These are phyloP conservation scores for Onychomys arenicola DNA, from an alignment of 2,797 vertebrate genomes.

Conservation along the genomic window DNA sequence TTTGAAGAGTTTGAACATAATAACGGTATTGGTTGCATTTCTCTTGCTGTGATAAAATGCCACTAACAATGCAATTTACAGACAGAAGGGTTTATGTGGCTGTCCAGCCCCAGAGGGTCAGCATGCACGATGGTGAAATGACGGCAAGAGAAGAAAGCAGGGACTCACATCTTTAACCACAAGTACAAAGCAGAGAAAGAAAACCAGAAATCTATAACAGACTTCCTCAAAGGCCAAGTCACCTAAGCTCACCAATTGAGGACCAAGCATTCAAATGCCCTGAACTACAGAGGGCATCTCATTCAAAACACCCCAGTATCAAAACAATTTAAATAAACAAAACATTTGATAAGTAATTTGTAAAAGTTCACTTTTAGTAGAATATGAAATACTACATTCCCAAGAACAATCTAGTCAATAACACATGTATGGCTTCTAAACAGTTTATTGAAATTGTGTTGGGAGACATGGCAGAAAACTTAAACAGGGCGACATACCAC, in stretches of 20 bases:
- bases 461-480: neutral
- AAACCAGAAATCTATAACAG: neutral
- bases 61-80: neutral
- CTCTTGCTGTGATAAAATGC: neutral
- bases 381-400: neutral
- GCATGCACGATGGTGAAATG: neutral
- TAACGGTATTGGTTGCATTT: neutral
- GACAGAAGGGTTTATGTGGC: neutral
- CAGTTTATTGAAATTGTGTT: neutral
- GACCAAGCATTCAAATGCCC: neutral
- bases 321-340: neutral
- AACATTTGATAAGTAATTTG: neutral
- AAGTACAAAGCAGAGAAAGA: neutral
- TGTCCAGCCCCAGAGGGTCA: neutral
- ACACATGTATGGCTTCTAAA: neutral
- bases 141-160: neutral
- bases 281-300: neutral
- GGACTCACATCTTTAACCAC: neutral
- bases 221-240: neutral
- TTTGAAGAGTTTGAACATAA: neutral
- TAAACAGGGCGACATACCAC: neutral
- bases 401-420: neutral
- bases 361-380: neutral
- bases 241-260: neutral
- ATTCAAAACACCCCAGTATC: neutral